A percentile compares a stretch with the other conserved stretches of the same genome.
Conservation (phyloP, 37 sponge, comb jelly and placozoan species). For the Aplysina aerophoba region DNA sequence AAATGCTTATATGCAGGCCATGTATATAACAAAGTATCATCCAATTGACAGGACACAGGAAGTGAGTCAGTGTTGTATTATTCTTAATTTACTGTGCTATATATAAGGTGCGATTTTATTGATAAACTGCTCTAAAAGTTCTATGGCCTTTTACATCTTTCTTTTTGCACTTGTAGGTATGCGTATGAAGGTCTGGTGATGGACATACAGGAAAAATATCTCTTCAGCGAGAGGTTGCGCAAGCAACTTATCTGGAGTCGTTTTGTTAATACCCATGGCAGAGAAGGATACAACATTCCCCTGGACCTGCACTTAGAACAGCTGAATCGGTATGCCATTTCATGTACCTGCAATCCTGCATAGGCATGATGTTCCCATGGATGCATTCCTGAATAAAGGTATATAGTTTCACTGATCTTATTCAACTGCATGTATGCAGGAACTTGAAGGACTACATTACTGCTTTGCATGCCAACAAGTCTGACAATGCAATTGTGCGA, state of each 20-base stretch:
- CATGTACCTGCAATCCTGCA: neutral
- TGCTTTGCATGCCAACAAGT: neutral
- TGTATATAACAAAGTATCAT: neutral
- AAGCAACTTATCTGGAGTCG: conserved; percentile 48
- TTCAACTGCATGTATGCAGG: too few relatives aligned
- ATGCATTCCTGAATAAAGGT: too few relatives aligned
- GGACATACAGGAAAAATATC: conserved; percentile 39
- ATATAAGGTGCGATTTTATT: neutral
- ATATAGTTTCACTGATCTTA: too few relatives aligned
- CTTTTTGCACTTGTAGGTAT: neutral
- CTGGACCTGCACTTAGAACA: conserved; percentile 65
- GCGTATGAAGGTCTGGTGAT: conserved; percentile 37
- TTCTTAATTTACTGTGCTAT: too few relatives aligned
- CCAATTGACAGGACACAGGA: neutral
- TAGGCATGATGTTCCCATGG: neutral
- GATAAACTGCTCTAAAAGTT: neutral
- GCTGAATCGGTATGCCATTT: conserved; percentile 18
- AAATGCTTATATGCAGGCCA: too few relatives aligned
- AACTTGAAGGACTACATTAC: conserved; percentile 8
- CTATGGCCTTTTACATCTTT: neutral
- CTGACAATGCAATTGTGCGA: neutral
- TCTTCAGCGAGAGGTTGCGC: conserved; percentile 45
- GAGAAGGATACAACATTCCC: conserved; percentile 50
- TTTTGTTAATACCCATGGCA: conserved; percentile 54
- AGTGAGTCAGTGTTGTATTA: neutral